Evolutionary conservation across 2,888 invertebrate species (phyloP).

Genomic region (Plagiodera versicolora): DNA sequence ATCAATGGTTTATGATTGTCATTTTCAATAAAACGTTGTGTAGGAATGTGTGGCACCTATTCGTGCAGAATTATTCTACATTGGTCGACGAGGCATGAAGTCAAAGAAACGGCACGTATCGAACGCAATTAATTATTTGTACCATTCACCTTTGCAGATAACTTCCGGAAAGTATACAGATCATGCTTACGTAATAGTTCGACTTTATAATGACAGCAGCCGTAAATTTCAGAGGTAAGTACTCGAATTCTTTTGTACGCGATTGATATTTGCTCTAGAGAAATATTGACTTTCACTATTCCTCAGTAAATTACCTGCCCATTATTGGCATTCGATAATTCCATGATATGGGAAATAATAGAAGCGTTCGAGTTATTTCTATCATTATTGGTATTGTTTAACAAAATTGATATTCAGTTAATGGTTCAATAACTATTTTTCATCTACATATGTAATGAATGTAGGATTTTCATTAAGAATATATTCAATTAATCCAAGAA

Average conservation of each 20-base stretch:
- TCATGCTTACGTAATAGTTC: slow-evolving; percentile 3
- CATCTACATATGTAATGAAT: too few species aligned
- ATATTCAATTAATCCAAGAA: too few species aligned
- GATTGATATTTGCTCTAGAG: neutral
- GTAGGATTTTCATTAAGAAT: too few species aligned
- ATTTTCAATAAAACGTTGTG: neutral
- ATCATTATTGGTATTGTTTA: too few species aligned
- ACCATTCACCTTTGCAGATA: neutral
- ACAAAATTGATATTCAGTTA: too few species aligned
- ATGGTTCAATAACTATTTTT: too few species aligned
- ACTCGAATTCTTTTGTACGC: neutral
- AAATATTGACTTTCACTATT: neutral
- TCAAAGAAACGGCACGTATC: neutral
- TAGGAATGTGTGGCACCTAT: neutral
- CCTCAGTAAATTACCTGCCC: neutral
- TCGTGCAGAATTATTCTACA: neutral
- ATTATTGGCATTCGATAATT: neutral
- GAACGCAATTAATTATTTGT: neutral
- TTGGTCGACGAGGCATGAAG: neutral
- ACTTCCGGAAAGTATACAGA: neutral
- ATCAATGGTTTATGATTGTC: neutral
- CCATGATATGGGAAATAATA: neutral
- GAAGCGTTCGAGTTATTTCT: too few species aligned
- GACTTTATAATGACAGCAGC: slow-evolving; percentile 1
- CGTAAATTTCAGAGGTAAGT: neutral